Evolutionary conservation across 2,797 vertebrate genomes (phyloP).

Genomic region (Muraenolepis orangiensis): DNA sequence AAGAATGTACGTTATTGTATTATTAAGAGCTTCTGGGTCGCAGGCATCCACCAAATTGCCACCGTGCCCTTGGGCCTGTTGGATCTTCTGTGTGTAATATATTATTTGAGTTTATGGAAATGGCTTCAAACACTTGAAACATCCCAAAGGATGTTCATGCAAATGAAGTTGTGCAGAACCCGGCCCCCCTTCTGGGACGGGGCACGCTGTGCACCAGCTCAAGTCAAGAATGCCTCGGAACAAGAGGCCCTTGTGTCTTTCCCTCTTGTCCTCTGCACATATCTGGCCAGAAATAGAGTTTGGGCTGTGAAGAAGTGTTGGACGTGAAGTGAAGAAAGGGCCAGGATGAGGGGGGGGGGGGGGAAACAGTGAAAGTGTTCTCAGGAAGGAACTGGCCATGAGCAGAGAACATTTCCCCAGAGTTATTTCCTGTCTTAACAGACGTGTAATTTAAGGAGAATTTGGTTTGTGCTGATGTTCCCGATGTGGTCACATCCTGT

Average conservation of each 20-base stretch:
- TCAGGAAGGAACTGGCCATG: constrained; percentile 7
- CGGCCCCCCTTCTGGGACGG: background rate
- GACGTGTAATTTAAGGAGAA: constrained; percentile 53
- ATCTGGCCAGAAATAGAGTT: background rate
- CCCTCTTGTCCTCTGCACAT: background rate
- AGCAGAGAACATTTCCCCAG: constrained; percentile 18
- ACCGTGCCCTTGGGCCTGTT: background rate
- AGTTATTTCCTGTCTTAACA: constrained; percentile 47
- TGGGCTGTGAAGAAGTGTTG: background rate
- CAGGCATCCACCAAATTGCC: background rate
- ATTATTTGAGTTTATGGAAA: background rate
- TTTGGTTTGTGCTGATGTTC: constrained; percentile 36
- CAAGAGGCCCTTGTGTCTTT: background rate
- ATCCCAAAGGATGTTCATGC: background rate
- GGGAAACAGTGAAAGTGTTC: constrained; percentile 26
- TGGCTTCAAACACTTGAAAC: background rate
- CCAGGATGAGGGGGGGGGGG: background rate
- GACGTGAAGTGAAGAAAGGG: background rate
- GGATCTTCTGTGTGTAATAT: background rate
- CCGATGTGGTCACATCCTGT: constrained; percentile 43
- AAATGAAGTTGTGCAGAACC: background rate
- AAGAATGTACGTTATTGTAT: background rate
- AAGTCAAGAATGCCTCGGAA: background rate
- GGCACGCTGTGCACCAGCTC: background rate
- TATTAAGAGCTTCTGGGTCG: background rate